Evolutionary conservation across 2,888 invertebrate genomes (phyloP), one percentile per base, ranked within the genome.

Genomic region (Drosophila prostipennis): DNA sequence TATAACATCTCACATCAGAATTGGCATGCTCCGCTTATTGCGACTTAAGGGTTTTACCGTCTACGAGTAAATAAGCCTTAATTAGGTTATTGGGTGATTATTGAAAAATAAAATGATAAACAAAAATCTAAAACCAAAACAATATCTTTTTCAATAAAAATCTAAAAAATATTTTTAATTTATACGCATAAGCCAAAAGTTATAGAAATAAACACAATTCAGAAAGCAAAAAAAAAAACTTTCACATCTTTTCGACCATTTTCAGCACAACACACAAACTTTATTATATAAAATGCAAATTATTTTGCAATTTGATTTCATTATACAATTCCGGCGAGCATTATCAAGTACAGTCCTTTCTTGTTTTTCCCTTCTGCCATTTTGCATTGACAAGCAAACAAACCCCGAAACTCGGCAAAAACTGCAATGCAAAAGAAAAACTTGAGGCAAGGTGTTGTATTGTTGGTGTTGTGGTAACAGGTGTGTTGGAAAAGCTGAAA

Each of bases 261-360:
- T 45, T 13, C 14, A 16, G 36, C 32, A n/a, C 51, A 71, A 76
- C 79, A 68, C 60, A 61, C 52, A 64, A 82, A 80, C 65, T 79
- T 79, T 76, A 64, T 71, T 69, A 57, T 69, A 78, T 78, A 57
- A 81, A 80, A 81, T 81, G 81, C 81, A 83, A 82, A 82, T 83
- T 79, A 78, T 72, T 83, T 78, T 64, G 55, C 71, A 79, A 79
- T 81, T 83, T 77, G 67, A 81, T 79, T 83, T 67, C 61, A 74
- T 79, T 80, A 72, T 79, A 61, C 79, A 72, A 64, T 63, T 59
- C 53, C 74, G 60, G 74, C 53, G 57, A 65, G 60, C 49, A 69
- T 78, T 83, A 76, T 76, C 78, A 78, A 69, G 43, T 69, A 70
- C 57, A 59, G 29, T 3, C 63, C 3, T 8, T 16, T n/a, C 54